Percentiles rank a stretch among this genome's conserved stretches.
phyloP scores from a whole-genome alignment of 2,888 invertebrate species.

The Zootermopsis nevadensis region DNA sequence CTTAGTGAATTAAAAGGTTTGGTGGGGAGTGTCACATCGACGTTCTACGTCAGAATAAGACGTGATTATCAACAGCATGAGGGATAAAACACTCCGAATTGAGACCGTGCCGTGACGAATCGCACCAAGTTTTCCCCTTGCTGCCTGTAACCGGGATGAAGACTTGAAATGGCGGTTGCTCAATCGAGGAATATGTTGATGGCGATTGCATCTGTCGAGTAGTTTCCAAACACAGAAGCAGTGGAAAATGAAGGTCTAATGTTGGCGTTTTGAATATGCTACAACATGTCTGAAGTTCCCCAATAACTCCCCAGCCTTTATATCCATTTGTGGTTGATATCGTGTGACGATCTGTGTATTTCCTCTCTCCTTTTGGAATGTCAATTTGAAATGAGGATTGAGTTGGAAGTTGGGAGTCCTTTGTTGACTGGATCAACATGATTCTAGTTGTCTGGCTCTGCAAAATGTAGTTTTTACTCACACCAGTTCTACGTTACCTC shows the following conservation, averaged over 20 bases:
- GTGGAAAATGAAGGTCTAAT: constrained; percentile 51
- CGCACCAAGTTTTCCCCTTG: constrained; percentile 37
- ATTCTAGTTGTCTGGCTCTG: constrained; percentile 20
- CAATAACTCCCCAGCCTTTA: constrained; percentile 42
- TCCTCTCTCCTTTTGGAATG: constrained; percentile 45
- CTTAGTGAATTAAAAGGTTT: constrained; percentile 38
- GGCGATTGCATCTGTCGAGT: constrained; percentile 51
- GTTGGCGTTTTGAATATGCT: constrained; percentile 52
- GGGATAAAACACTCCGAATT: constrained; percentile 41
- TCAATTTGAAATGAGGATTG: constrained; percentile 47
- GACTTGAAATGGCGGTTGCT: constrained; percentile 42
- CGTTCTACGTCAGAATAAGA: constrained; percentile 55
- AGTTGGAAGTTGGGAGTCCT: constrained; percentile 40
- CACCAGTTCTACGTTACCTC: constrained; percentile 8
- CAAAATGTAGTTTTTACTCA: constrained; percentile 39
- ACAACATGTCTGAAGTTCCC: constrained; percentile 49
- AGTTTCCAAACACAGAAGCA: constrained; percentile 50
- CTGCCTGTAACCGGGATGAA: constrained; percentile 21
- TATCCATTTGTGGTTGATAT: constrained; percentile 43
- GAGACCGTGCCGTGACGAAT: constrained; percentile 50
- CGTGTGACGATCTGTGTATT: constrained; percentile 42
- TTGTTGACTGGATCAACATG: constrained; percentile 44
- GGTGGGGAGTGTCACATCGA: constrained; percentile 53
- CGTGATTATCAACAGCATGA: constrained; percentile 50
- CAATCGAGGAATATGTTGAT: constrained; percentile 43